phyloP scores from a whole-genome alignment of 1,140 invertebrate genomes.

The Campodea augens region DNA sequence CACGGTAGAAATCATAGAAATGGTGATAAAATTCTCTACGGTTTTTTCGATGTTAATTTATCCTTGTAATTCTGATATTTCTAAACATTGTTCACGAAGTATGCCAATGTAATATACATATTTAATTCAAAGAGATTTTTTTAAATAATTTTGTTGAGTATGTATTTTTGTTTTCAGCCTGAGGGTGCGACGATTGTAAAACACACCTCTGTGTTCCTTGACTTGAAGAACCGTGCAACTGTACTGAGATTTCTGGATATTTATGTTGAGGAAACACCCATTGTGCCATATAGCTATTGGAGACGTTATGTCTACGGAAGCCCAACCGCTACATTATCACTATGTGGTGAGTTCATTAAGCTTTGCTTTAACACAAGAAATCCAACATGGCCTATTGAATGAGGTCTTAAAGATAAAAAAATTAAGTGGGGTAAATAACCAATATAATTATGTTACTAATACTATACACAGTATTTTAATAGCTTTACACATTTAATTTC shows the following conservation, averaged over 20 bases:
- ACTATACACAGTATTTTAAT: neutral
- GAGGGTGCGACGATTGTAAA: constrained; percentile 35
- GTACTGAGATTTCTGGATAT: constrained; percentile 35
- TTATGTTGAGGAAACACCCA: constrained; percentile 33
- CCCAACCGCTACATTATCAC: constrained; percentile 22
- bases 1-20: too few species aligned
- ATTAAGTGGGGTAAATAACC: neutral
- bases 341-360: constrained; percentile 27
- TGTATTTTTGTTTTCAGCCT: too few species aligned
- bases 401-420: constrained; percentile 1
- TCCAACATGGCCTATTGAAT: neutral
- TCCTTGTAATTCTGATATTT: too few species aligned
- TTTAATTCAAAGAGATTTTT: too few species aligned
- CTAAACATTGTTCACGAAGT: too few species aligned
- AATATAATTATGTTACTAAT: neutral
- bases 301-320: constrained; percentile 34
- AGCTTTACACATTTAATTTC: too few species aligned
- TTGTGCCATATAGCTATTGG: constrained; percentile 32
- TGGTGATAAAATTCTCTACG: too few species aligned
- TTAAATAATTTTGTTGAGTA: too few species aligned
- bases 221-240: constrained; percentile 33
- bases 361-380: neutral
- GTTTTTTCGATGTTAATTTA: too few species aligned
- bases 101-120: too few species aligned
- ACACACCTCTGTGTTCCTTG: constrained; percentile 37